Base-by-base conservation (phyloP, 2,888 invertebrate genomes). In the Elgonia sp. region DNA sequence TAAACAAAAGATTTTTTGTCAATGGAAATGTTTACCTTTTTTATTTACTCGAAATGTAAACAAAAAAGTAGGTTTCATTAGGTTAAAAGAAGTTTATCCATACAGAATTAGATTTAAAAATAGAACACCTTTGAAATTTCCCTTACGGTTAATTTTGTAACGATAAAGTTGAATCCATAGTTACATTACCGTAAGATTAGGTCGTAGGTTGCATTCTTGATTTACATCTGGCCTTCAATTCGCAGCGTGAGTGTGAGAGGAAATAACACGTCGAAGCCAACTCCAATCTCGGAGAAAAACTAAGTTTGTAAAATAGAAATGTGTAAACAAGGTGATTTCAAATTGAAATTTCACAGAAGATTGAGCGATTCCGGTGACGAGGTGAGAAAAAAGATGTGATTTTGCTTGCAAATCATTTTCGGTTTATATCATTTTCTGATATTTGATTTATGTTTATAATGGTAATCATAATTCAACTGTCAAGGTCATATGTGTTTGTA, bases 261-360 rank as follows among this genome's bases (percentile, higher is more conserved):
- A 57, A 73, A 73, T 57, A 60, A 60, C 42, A 21, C n/a, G 20
- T 57, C 40, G 39, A 20, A 53, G 72, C 53, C 40, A 53, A 40
- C 67, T 9, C 46, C 20, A 42, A 67, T 69, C 50, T 50, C 69
- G 10, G 21, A 14, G 67, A 46, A 29, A 72, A 73, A 73, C 21
- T 57, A 21, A 40, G 40, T 73, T 62, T 42, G 20, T 57, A 60
- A 62, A 75, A 62, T 75, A 62, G 42, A 75, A 75, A 75, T 75
- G 62, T 62, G 75, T 75, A 62, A 75, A 75, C 75, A 75, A 75
- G 75, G 57, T 62, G 75, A 75, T 37, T 53, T 18, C 10, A 62
- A 37, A 75, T 73, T 73, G 60, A 60, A 60, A 42, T 20, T 73
- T 73, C 21, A 40, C 73, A 46, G 39, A 42, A 73, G 60, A 73